phyloP scores from a whole-genome alignment of 2,113 vertebrate genomes.

The Chrysemys picta region DNA sequence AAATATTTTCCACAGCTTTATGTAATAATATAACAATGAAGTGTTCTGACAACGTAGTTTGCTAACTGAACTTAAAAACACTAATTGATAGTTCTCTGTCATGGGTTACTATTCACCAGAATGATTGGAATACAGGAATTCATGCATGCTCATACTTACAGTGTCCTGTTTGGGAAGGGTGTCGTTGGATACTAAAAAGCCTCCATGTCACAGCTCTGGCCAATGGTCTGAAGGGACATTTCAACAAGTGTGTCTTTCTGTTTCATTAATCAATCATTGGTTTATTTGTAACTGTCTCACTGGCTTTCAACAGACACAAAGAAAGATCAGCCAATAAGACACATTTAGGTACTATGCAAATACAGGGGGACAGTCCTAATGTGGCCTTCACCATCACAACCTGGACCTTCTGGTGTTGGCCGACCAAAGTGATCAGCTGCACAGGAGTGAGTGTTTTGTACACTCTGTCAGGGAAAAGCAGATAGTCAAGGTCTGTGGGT shows the following conservation, averaged over 20 bases:
- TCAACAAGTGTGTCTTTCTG: background rate
- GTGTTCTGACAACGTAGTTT: background rate
- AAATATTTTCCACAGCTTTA: background rate
- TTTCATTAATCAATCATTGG: background rate
- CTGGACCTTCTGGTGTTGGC: background rate
- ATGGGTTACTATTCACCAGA: accelerated
- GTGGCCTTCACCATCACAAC: background rate
- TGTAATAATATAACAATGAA: background rate
- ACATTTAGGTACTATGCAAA: background rate
- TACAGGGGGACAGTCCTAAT: background rate
- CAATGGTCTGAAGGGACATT: background rate
- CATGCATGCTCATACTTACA: accelerated
- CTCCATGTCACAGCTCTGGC: background rate
- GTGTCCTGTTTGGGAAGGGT: background rate
- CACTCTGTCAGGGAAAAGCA: background rate
- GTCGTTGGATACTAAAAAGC: background rate
- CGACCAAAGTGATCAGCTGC: background rate
- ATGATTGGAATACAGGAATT: background rate
- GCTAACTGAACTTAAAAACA: background rate
- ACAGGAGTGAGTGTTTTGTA: background rate
- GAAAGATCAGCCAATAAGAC: background rate
- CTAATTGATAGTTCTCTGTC: background rate
- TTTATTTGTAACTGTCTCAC: background rate
- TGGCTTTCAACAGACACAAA: background rate
- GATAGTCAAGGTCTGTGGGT: background rate